Conservation (phyloP, 2,113 vertebrate species). For the Cinclus cinclus region DNA sequence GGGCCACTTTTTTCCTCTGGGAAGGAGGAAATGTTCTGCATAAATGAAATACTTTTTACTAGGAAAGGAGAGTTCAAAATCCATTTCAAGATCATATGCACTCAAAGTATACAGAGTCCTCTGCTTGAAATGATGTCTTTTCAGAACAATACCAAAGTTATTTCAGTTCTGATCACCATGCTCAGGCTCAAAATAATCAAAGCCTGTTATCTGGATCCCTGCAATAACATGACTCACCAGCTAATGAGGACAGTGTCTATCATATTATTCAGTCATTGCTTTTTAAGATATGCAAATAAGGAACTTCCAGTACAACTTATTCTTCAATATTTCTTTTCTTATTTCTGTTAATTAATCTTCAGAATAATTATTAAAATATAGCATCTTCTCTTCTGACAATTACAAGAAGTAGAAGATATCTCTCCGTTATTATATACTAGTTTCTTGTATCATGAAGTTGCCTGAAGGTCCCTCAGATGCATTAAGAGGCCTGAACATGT, state of each 20-base stretch:
- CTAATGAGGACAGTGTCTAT: constrained; percentile 41
- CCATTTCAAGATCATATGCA: background rate
- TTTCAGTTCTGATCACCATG: constrained; percentile 20
- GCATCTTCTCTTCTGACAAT: background rate
- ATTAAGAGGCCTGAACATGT: background rate
- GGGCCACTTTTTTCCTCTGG: background rate
- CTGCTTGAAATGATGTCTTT: background rate
- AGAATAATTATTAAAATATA: background rate
- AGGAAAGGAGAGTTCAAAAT: background rate
- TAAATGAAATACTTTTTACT: background rate
- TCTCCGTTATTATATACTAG: background rate
- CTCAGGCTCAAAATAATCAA: constrained; percentile 34
- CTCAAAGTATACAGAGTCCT: background rate
- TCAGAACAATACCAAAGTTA: background rate
- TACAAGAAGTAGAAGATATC: background rate
- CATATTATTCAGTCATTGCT: constrained; percentile 8
- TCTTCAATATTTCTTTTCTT: background rate
- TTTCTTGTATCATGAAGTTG: background rate
- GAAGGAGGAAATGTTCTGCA: background rate
- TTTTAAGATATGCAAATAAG: constrained; percentile 39
- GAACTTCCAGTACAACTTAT: background rate
- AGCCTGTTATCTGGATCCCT: constrained; percentile 34
- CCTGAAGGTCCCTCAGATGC: background rate
- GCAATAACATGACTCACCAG: constrained; percentile 52
- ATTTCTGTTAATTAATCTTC: background rate